Base-by-base conservation (phyloP, 2,888 invertebrate species). In the Drosophila aldrichi region DNA sequence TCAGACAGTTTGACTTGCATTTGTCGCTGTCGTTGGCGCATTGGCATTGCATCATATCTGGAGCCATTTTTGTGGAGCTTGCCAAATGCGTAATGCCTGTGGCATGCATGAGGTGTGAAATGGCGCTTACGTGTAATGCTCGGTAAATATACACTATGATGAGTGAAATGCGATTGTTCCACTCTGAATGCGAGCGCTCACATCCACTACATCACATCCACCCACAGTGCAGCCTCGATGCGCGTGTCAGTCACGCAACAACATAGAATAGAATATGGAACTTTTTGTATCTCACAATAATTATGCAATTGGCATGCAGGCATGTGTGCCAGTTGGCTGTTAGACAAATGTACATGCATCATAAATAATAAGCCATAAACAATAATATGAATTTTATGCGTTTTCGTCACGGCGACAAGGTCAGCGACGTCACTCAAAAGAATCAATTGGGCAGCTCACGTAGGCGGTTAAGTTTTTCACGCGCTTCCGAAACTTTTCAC, bases 241-340 rank as follows among this genome's bases (percentile, higher is more conserved):
- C 61, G 56, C 65, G 36, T 54, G 51, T 59, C 49, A 64, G 61
- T 62, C 61, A 76, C 77, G 60, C 75, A 64, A 34, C 22, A 22
- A 34, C 41, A n/a, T n/a, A 65, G 66, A 70, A 72, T 69, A 71
- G 56, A 51, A 70, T 70, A 25, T 44, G 60, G 49, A 8, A 34
- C 51, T 51, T 36, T 48, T 16, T 36, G 36, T 36, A 49, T 9
- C 29, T 8, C 8, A 29, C 29, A 43, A 43, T 75, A 74, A 79
- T 87, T 87, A 81, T 88, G 87, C 89, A 82, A 82, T 79, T 79
- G 82, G 70, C 81, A 87, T 87, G 89, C 87, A 84, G 43, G 63
- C 40, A 29, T 63, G 65, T 22, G 38, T 63, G 65, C 29, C 41
- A n/a, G 56, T 54, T 49, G 69, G 48, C 49, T 34, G 65, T 49